Percentiles rank a stretch among this genome's conserved stretches.
Conservation (phyloP, 2,888 invertebrate genomes). For the Drosophila nigricruria region DNA sequence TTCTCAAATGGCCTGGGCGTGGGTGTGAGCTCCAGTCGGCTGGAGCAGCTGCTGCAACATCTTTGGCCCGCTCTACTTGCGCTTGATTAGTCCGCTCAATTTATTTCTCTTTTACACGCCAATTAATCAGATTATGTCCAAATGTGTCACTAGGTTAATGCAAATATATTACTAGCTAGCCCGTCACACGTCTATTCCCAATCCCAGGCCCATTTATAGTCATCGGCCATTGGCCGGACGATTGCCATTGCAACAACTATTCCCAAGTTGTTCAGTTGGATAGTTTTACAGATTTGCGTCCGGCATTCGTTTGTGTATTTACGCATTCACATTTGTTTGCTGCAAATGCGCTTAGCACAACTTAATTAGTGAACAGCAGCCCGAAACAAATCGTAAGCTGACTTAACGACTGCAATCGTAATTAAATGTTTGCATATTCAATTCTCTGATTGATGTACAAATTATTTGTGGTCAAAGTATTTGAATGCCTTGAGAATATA, state of each 20-base stretch:
- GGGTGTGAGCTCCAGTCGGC: conserved; percentile 34
- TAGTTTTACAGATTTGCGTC: conserved; percentile 37
- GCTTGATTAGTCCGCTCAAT: conserved; percentile 74
- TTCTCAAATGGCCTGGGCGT: conserved; percentile 24
- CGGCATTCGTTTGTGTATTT: conserved; percentile 1
- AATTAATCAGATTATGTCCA: conserved; percentile 80
- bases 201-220: conserved; percentile 21
- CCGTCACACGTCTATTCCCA: conserved; percentile 9
- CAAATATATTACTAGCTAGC: conserved; percentile 71
- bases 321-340: conserved; percentile 5
- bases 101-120: conserved; percentile 71
- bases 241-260: background rate
- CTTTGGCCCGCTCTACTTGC: conserved; percentile 57
- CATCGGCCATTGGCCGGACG: conserved; percentile 20
- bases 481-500: background rate
- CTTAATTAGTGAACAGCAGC: conserved; percentile 68
- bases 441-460: conserved; percentile 11
- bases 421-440: conserved; percentile 18
- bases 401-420: conserved; percentile 29
- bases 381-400: conserved; percentile 64
- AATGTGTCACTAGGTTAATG: conserved; percentile 81
- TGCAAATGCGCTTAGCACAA: conserved; percentile 58
- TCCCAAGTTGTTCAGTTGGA: conserved; percentile 27
- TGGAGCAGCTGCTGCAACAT: conserved; percentile 27
- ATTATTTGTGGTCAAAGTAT: background rate